Percentiles rank a stretch among this genome's conserved stretches.
phyloP scores from a whole-genome alignment of 2,888 invertebrate species.

The Tolmerus cingulatus region DNA sequence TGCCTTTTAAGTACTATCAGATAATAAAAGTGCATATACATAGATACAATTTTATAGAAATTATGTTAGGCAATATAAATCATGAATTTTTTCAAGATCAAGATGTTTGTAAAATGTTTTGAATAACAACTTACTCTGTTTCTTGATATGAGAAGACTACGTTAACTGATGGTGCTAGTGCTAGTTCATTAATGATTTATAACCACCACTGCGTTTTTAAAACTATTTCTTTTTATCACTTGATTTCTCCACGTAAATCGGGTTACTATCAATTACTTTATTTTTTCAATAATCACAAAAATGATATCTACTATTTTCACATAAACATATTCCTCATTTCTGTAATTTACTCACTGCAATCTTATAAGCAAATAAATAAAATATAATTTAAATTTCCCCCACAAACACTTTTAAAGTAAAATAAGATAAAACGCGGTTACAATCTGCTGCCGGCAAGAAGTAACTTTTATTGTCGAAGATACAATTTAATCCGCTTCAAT shows the following conservation, averaged over 20 bases:
- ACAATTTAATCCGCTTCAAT: not conserved
- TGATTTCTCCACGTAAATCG: not conserved
- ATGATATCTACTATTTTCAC: not conserved
- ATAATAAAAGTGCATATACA: too few relatives aligned
- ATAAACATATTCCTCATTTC: not conserved
- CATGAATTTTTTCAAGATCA: too few relatives aligned
- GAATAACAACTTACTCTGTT: not conserved
- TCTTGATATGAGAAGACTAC: not conserved
- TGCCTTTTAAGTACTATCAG: too few relatives aligned
- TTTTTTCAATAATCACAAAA: not conserved
- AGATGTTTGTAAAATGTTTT: not conserved
- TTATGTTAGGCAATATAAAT: too few relatives aligned
- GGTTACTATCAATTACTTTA: not conserved
- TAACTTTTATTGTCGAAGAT: not conserved
- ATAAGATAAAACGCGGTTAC: not conserved
- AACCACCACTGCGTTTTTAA: not conserved
- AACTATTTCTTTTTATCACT: not conserved
- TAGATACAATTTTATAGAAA: too few relatives aligned
- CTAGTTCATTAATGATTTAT: not conserved
- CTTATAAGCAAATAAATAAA: not conserved
- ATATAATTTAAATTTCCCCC: not conserved
- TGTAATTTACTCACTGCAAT: not conserved
- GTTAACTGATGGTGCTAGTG: not conserved
- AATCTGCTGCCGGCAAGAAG: not conserved
- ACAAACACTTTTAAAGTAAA: not conserved